These are phyloP conservation scores for Lapara coniferarum DNA, from an alignment of 2,888 invertebrate species.

Conservation along the genomic window DNA sequence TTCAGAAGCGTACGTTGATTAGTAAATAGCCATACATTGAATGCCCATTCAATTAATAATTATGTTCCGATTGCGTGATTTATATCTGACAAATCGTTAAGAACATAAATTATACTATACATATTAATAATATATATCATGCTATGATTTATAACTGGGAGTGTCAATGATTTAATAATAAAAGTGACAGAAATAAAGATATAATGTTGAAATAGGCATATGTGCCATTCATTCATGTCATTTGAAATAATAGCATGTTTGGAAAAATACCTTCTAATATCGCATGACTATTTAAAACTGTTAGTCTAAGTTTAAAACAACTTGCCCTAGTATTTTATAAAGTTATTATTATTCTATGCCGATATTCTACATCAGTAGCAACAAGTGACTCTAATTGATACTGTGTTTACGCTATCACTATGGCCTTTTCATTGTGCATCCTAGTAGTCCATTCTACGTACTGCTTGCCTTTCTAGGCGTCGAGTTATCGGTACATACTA, in stretches of 20 bases:
- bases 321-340: too few species aligned
- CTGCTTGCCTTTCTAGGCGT: neutral
- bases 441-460: conserved; percentile 35
- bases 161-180: too few species aligned
- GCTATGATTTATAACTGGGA: too few species aligned
- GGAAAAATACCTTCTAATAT: too few species aligned
- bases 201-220: too few species aligned
- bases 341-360: too few species aligned
- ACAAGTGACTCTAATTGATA: neutral
- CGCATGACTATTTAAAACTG: too few species aligned
- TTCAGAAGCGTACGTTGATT: neutral
- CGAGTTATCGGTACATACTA: neutral
- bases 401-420: conserved; percentile 4
- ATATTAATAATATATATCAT: too few species aligned
- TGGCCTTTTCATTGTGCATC: conserved; percentile 66
- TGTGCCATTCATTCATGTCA: too few species aligned
- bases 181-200: too few species aligned
- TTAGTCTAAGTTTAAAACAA: too few species aligned
- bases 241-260: too few species aligned
- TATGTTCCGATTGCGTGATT: neutral
- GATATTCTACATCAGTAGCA: neutral
- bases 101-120: neutral
- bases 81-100: neutral
- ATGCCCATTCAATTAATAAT: neutral
- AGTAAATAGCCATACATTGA: neutral